A percentile compares a stretch with the other conserved stretches of the same genome.
phyloP scores from a whole-genome alignment of 2,888 invertebrate species.

The Chrysopilus asiliformis region DNA sequence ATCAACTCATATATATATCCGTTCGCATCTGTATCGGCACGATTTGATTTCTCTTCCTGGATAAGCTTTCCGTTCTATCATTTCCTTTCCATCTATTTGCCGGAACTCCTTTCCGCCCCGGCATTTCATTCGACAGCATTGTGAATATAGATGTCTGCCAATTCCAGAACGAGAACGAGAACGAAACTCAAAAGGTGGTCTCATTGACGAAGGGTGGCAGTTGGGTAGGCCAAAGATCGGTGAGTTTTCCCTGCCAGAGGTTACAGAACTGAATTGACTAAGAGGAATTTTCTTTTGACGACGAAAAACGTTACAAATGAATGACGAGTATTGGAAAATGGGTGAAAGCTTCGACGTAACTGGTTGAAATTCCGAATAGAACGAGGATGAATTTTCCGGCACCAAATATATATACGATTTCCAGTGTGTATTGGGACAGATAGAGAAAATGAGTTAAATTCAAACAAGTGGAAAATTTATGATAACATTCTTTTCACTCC shows the following conservation, averaged over 20 bases:
- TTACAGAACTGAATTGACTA: not conserved
- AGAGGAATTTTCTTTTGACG: not conserved
- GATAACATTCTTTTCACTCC: conserved; percentile 10
- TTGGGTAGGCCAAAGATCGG: not conserved
- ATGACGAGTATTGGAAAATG: too few species aligned
- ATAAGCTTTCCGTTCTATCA: conserved; percentile 8
- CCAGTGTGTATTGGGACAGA: not conserved
- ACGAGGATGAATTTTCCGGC: not conserved
- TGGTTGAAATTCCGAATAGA: too few species aligned
- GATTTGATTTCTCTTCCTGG: conserved; percentile 7
- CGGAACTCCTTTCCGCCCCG: too few species aligned
- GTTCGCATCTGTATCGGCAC: conserved; percentile 2
- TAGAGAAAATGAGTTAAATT: conserved; percentile 9
- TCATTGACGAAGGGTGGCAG: not conserved
- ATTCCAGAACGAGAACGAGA: too few species aligned
- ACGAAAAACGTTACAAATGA: not conserved
- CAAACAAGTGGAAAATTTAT: conserved; percentile 14
- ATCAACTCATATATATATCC: too few species aligned
- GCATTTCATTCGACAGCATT: too few species aligned
- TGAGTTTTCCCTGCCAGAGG: not conserved
- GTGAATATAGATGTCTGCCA: too few species aligned
- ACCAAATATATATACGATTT: not conserved
- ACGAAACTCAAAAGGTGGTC: too few species aligned
- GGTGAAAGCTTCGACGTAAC: too few species aligned
- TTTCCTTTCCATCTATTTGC: conserved; percentile 5